These are phyloP conservation scores for Xenopus laevis DNA, from an alignment of 2,113 vertebrate species.

Conservation along the genomic window DNA sequence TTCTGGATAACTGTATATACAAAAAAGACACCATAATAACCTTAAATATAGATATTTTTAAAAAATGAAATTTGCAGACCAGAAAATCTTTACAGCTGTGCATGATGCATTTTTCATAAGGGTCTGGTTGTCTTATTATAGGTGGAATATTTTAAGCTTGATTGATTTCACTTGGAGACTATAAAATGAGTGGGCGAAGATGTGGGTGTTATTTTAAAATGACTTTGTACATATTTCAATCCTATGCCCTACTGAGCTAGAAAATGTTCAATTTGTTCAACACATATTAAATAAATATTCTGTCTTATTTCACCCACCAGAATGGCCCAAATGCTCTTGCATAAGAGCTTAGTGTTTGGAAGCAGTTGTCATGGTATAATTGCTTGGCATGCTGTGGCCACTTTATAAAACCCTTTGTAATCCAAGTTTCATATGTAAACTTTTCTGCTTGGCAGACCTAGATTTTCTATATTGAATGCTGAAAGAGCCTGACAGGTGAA, in stretches of 20 bases:
- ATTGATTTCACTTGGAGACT: conserved; percentile 6
- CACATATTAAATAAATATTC: neutral
- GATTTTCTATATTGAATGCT: conserved; percentile 5
- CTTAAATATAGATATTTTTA: neutral
- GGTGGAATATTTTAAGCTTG: neutral
- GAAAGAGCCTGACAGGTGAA: neutral
- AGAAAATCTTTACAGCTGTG: conserved; percentile 61
- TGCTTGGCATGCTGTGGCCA: neutral
- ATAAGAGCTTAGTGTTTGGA: neutral
- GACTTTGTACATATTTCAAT: neutral
- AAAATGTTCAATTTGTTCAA: conserved; percentile 4
- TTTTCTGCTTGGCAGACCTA: conserved; percentile 11
- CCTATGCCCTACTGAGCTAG: conserved; percentile 1
- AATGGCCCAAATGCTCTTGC: neutral
- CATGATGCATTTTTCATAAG: conserved; percentile 61
- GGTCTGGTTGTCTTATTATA: neutral
- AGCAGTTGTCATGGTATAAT: neutral
- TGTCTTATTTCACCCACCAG: neutral
- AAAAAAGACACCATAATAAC: neutral
- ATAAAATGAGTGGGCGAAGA: neutral
- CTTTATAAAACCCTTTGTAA: conserved; percentile 5
- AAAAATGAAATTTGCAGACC: neutral
- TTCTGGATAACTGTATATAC: too few species aligned
- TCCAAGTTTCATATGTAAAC: conserved; percentile 16
- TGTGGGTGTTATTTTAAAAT: conserved; percentile 1